Evolutionary conservation across 2,888 invertebrate species (phyloP), one percentile per base, ranked within the genome.

Genomic region (Oscheius sp.): DNA sequence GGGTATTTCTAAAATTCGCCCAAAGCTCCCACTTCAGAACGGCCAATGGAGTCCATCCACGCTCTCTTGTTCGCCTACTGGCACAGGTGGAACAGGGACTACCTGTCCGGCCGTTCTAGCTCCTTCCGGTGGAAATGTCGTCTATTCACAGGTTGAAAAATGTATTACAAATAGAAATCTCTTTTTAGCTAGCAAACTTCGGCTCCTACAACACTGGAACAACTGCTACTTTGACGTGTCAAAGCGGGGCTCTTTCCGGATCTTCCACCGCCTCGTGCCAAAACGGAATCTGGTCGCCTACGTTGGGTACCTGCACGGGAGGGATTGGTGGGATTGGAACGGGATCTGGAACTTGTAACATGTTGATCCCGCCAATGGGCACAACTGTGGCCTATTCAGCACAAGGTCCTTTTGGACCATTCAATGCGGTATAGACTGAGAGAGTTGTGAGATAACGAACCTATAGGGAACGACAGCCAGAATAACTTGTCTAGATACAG

Each of bases 171-270:
- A 21, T 21, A 21, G 21, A 21, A 21, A 60, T 35, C 32, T 11
- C 42, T 3, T 5, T 11, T 33, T 35, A 60, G 60, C 35, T 35
- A 35, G 13, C 37, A 33, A 50, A 32, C 29, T 50, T 68, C n/a
- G 68, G 53, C 4, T 50, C 63, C 33, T 63, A 63, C 21, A 47
- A 47, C 21, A 21, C 47, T 48, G 63, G 63, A 37, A 68, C 68
- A 2, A 53, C 42, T 13, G 86, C 80, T 2, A 80, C 82, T 57
- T 58, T 86, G 35, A 78, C 75, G 55, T 86, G 86, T 62, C 79
- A 76, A 51, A 48, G 74, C 5, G 84, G 83, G 7, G 62, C 72
- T n/a, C 60, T 79, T 0, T 68, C 70, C 3, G 84, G 84, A 13
- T 66, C 83, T 9, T 50, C 79, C 9, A 76, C 77, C 7, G 35